These are phyloP conservation scores for Cervus canadensis DNA, from an alignment of 2,113 vertebrate species.

Conservation along the genomic window DNA sequence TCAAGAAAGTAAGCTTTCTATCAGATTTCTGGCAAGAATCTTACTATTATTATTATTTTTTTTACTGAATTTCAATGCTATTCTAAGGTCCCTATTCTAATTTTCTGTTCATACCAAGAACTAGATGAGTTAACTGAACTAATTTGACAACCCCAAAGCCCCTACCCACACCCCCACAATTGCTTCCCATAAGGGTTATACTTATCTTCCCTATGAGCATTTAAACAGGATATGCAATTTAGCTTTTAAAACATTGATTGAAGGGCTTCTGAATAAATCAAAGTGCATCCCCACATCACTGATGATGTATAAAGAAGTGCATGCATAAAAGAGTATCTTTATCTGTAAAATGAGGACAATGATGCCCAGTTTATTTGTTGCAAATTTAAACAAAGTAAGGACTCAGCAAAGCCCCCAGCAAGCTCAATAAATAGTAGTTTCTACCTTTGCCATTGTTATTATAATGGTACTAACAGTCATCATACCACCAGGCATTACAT, in stretches of 20 bases:
- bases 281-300: background rate
- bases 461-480: background rate
- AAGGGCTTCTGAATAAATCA: background rate
- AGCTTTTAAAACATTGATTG: background rate
- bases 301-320: background rate
- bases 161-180: background rate
- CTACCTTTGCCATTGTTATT: background rate
- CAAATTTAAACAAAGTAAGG: background rate
- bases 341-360: background rate
- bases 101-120: background rate
- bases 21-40: background rate
- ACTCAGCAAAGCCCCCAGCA: background rate
- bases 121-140: background rate
- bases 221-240: background rate
- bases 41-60: background rate
- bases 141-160: background rate
- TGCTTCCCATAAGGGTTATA: background rate
- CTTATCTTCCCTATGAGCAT: background rate
- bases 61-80: background rate
- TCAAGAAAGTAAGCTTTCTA: background rate
- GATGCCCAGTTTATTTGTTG: background rate
- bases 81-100: background rate
- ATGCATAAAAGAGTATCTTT: background rate
- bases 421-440: background rate
- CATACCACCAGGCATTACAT: background rate